Evolutionary conservation across 2,113 vertebrate species (phyloP).

Genomic region (Sinocyclocheilus maitianheensis): DNA sequence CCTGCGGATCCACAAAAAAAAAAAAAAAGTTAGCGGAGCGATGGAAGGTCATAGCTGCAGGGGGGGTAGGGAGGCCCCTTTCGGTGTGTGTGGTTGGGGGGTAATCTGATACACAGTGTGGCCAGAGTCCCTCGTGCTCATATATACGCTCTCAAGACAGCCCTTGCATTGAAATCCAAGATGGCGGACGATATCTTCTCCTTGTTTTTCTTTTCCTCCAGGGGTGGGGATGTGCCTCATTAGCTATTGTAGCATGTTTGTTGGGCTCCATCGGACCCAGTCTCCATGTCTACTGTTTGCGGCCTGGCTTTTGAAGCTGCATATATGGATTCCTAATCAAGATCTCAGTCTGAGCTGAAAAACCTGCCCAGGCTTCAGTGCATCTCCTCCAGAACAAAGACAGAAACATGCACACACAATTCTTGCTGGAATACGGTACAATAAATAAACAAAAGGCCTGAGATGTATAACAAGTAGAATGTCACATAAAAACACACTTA

Average conservation of each 20-base stretch:
- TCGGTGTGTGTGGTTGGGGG: constrained; percentile 51
- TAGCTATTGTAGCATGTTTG: constrained; percentile 69
- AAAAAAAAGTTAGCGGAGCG: constrained; percentile 31
- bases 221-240: constrained; percentile 58
- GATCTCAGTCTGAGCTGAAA: constrained; percentile 50
- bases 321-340: constrained; percentile 64
- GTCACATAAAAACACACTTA: background rate
- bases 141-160: constrained; percentile 67
- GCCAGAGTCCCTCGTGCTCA: constrained; percentile 67
- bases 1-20: constrained; percentile 36
- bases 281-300: constrained; percentile 55
- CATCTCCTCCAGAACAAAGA: constrained; percentile 23
- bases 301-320: constrained; percentile 55
- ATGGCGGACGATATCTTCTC: constrained; percentile 53
- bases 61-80: constrained; percentile 49
- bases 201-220: constrained; percentile 22
- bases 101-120: constrained; percentile 74
- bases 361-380: constrained; percentile 26
- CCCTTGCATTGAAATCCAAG: constrained; percentile 76
- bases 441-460: constrained; percentile 33
- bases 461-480: constrained; percentile 28
- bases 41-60: constrained; percentile 44
- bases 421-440: background rate
- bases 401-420: background rate
- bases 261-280: constrained; percentile 57